Evolutionary conservation across 2,113 vertebrate genomes (phyloP).

Genomic region (Gobio gobio): DNA sequence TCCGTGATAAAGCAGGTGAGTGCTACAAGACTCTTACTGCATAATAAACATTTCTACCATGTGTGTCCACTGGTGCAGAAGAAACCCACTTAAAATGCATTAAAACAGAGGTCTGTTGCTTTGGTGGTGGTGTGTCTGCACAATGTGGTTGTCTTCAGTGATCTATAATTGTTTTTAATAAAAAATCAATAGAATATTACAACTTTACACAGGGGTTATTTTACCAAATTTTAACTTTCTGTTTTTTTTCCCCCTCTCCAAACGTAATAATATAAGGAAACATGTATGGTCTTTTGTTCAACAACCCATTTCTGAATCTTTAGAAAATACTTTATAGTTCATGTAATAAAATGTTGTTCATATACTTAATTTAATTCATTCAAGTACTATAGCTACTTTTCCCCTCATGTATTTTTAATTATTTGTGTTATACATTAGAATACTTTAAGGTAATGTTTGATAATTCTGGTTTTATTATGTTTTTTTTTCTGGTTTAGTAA

Average conservation of each 20-base stretch:
- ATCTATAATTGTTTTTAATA: background rate
- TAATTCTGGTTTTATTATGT: too few species aligned
- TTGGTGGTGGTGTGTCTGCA: background rate
- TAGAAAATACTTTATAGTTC: background rate
- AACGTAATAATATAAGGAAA: background rate
- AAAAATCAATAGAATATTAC: background rate
- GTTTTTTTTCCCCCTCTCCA: too few species aligned
- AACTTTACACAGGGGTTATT: background rate
- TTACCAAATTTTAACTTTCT: too few species aligned
- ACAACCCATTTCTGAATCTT: background rate
- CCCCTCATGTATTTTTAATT: background rate
- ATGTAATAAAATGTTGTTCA: background rate
- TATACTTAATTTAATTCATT: background rate
- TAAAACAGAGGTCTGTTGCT: background rate
- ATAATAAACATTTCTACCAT: background rate
- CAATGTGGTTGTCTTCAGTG: background rate
- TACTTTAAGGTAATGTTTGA: background rate
- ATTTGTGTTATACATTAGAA: background rate
- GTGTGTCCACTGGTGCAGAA: background rate
- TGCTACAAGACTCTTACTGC: background rate
- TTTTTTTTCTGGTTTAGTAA: conserved; percentile 4
- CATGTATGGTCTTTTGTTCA: background rate
- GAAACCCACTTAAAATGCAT: background rate
- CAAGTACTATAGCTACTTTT: background rate
- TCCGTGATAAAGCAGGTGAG: conserved; percentile 59